Base-by-base conservation (phyloP, 2,888 invertebrate genomes). In the Plebejus anna region DNA sequence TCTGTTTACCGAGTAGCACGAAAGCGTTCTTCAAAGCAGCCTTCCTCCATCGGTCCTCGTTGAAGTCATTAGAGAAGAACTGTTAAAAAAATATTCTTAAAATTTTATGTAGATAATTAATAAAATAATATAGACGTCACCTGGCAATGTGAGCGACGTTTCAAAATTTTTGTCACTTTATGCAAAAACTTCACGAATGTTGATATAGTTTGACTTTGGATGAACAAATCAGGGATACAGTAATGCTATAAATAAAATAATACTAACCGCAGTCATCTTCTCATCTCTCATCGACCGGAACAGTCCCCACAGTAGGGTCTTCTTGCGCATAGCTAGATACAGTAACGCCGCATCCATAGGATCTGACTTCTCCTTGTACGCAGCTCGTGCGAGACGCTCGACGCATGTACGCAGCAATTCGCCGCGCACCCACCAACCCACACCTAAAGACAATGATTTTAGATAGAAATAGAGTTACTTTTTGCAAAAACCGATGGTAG, bases 21-120 rank as follows among this genome's bases (percentile, higher is more conserved):
- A 98, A 99, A 0, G 99, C 99, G 89, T 99, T 99, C 92, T 99
- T 99, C 79, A 99, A 89, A 0, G 99, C 99, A 0, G 99, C 99
- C 86, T 98, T 99, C 32, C 99, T 95, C 99, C 99, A 99, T 76
- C 99, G 95, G 83, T 98, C 97, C 85, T 98, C 97, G 1, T 94
- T 88, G 87, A 99, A 99, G 86, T 99, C 98, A 86, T 99, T 98
- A 36, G 97, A 92, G 87, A 99, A 99, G 94, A 99, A 99, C 84
- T 95, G 85, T 42, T 82, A 82, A 76, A 38, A n/a, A n/a, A 73
- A 76, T 5, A 28, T 72, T 36, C 32, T 32, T 32, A 32, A 32
- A 32, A 32, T 32, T 32, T 32, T 32, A 32, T 32, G 32, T 32
- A 32, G 32, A 32, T 32, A 32, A 32, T 32, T 32, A 32, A 32